Base-by-base conservation (phyloP, 2,113 vertebrate genomes). In the Solenodon paradoxus region DNA sequence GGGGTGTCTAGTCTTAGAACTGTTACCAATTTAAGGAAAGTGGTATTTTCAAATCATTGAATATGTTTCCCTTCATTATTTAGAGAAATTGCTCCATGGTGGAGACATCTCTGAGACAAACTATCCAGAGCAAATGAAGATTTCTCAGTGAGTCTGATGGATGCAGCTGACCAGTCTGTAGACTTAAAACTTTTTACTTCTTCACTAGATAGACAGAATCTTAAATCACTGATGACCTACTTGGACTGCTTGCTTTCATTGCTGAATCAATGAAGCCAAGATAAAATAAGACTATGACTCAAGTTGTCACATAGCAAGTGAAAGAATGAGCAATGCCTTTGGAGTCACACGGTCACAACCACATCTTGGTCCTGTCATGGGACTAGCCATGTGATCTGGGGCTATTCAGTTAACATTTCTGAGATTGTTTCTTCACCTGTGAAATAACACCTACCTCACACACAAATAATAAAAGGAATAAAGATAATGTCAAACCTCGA, bases 211-310 rank as follows among this genome's bases (percentile, higher is more conserved):
- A 49, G 86, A 42, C 78, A 92, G 92, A 89, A 96, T 59, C 87
- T 93, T 97, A 89, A 96, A 96, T 95, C 93, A 96, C 94, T 97
- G 95, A 95, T 96, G 96, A 91, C 79, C 79, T 96, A 74, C 40
- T 92, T 95, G 96, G 94, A 75, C 80, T 79, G 75, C 53, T 32
- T 82, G 57, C 68, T 71, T 89, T 77, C 95, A 77, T 72, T 75
- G 86, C 71, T 71, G 77, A 91, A 94, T 94, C 95, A 85, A 94
- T 94, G 92, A 95, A 90, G 69, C 75, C 79, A 94, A 92, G 84
- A 92, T 95, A 97, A 97, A 97, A 95, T 96, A 95, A 95, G 96
- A 84, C 51, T 45, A 71, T 97, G 96, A 95, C 88, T 96, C 94
- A 96, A 80, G 53, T 64, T 83, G 80, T 92, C 88, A 53, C 7